Evolutionary conservation across 2,797 vertebrate species (phyloP).

Genomic region (Aselliscus stoliczkanus): DNA sequence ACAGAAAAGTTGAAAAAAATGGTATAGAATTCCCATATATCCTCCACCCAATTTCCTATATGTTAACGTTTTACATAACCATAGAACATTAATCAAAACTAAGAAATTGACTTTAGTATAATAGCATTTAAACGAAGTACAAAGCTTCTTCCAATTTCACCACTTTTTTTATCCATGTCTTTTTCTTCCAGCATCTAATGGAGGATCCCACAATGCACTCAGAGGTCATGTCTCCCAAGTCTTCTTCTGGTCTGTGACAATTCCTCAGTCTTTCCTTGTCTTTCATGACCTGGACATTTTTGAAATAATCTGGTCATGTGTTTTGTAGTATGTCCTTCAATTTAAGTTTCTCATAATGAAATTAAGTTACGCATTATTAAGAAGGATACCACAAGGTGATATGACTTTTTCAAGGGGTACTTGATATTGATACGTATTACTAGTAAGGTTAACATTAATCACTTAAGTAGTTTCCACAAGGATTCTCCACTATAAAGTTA

Average conservation of each 20-base stretch:
- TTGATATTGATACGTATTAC: background rate
- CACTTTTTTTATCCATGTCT: background rate
- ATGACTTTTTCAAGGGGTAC: background rate
- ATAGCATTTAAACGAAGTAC: background rate
- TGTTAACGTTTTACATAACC: background rate
- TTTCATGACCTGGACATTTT: background rate
- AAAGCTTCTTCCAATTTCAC: background rate
- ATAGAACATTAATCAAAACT: background rate
- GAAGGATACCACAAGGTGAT: background rate
- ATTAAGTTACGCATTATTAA: background rate
- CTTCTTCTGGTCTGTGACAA: background rate
- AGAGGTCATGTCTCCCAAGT: background rate
- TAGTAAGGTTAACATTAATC: background rate
- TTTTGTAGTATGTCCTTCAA: background rate
- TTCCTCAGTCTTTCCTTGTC: background rate
- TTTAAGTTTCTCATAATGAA: background rate
- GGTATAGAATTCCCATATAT: background rate
- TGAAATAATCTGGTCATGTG: background rate
- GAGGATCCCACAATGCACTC: background rate
- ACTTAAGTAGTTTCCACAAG: background rate
- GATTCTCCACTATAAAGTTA: background rate
- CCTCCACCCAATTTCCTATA: background rate
- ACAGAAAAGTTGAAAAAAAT: background rate
- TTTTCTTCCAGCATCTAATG: background rate
- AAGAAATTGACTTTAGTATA: background rate